These are phyloP conservation scores for Capromys pilorides DNA, from an alignment of 2,797 vertebrate genomes.

Conservation along the genomic window DNA sequence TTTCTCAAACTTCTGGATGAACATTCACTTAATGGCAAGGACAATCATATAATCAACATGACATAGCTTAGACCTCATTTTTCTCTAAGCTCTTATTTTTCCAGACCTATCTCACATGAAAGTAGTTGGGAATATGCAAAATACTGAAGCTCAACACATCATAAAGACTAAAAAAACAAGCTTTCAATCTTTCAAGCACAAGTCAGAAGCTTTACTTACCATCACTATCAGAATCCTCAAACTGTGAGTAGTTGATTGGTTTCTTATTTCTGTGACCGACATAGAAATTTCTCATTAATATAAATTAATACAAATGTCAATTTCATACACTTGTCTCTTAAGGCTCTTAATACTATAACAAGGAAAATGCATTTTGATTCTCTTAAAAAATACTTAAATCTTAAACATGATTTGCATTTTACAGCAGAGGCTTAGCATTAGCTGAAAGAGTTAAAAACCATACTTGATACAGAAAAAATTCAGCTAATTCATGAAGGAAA, in stretches of 20 bases:
- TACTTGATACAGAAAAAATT: not conserved
- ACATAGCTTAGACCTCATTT: slow-evolving; percentile 2
- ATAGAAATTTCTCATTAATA: slow-evolving; percentile 26
- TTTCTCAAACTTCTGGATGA: slow-evolving; percentile 21
- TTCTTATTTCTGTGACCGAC: slow-evolving; percentile 89
- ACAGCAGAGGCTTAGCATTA: not conserved
- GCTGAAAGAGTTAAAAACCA: slow-evolving; percentile 20
- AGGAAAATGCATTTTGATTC: slow-evolving; percentile 36
- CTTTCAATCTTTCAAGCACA: slow-evolving; percentile 1
- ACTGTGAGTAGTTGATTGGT: slow-evolving; percentile 89
- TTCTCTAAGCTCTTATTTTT: slow-evolving; percentile 31
- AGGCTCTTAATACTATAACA: slow-evolving; percentile 14
- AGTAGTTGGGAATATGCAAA: not conserved
- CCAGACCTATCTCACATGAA: slow-evolving; percentile 14
- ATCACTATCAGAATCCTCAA: slow-evolving; percentile 88
- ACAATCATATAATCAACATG: not conserved
- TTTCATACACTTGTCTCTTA: not conserved
- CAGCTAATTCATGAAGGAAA: slow-evolving; percentile 38
- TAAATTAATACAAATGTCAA: slow-evolving; percentile 17
- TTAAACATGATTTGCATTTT: slow-evolving; percentile 42
- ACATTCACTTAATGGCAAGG: slow-evolving; percentile 9
- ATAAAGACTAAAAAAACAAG: not conserved
- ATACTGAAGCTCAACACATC: not conserved
- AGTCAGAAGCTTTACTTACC: slow-evolving; percentile 80
- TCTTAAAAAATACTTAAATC: not conserved